Evolutionary conservation across 2,797 vertebrate species (phyloP).

Genomic region (Etheostoma nigrum): DNA sequence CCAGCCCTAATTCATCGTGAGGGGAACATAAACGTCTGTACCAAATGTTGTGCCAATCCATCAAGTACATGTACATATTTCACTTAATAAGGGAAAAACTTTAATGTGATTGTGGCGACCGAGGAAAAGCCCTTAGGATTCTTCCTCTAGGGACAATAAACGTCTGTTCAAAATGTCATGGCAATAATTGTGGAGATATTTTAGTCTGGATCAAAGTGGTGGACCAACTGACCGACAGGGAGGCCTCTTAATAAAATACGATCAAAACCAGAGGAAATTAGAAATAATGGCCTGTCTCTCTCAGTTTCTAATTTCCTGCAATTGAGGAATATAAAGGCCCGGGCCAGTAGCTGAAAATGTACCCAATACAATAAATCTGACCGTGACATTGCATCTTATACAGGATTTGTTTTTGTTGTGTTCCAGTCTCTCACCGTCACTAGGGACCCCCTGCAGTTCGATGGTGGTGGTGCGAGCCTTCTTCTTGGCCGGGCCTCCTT

Average conservation of each 20-base stretch:
- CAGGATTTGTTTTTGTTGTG: neutral
- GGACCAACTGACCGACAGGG: neutral
- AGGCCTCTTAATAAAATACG: too few relatives aligned
- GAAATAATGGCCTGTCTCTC: too few relatives aligned
- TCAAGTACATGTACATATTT: too few relatives aligned
- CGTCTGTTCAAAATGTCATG: neutral
- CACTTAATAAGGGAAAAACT: too few relatives aligned
- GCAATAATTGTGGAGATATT: neutral
- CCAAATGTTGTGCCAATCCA: too few relatives aligned
- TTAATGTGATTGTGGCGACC: too few relatives aligned
- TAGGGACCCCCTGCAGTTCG: slow-evolving; percentile 97
- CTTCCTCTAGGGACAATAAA: too few relatives aligned
- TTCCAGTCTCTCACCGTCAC: slow-evolving; percentile 87
- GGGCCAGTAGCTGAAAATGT: neutral
- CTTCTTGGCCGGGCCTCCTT: slow-evolving; percentile 94
- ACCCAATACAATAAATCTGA: neutral
- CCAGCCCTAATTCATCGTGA: too few relatives aligned
- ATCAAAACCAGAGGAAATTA: too few relatives aligned
- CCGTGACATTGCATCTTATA: neutral
- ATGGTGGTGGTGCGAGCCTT: slow-evolving; percentile 98
- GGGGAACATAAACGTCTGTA: too few relatives aligned
- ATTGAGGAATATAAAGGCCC: neutral
- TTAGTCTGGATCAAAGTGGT: neutral
- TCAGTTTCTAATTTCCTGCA: neutral
- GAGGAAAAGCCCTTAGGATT: too few relatives aligned